Conservation (phyloP, 2,797 vertebrate genomes). For the Malurus splendens region DNA sequence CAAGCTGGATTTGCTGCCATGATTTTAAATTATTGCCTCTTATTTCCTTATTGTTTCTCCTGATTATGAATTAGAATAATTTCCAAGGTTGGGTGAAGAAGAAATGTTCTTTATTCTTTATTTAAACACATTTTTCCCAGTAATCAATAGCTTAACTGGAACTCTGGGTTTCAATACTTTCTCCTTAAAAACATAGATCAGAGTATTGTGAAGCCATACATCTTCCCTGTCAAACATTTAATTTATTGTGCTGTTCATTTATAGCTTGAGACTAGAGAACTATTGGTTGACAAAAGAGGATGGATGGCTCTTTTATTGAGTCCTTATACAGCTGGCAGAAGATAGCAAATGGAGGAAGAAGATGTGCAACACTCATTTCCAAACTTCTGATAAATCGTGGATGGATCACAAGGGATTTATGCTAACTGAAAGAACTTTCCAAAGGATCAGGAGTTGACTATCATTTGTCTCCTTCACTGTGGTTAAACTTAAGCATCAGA, state of each 20-base stretch:
- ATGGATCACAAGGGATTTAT: neutral
- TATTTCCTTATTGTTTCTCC: constrained; percentile 15
- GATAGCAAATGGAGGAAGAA: constrained; percentile 16
- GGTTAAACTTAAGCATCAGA: neutral
- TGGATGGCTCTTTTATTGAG: constrained; percentile 38
- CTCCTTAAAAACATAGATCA: constrained; percentile 52
- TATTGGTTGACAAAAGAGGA: constrained; percentile 59
- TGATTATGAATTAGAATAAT: constrained; percentile 10
- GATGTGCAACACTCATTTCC: constrained; percentile 7
- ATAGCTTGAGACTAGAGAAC: constrained; percentile 41
- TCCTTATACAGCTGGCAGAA: constrained; percentile 45
- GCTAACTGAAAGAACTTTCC: constrained; percentile 39
- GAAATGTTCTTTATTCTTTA: constrained; percentile 32
- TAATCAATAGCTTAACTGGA: constrained; percentile 39
- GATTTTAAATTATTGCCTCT: neutral
- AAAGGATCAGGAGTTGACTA: neutral
- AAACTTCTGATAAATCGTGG: constrained; percentile 14
- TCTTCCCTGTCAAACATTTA: constrained; percentile 60
- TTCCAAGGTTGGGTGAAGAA: neutral
- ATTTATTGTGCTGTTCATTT: constrained; percentile 64
- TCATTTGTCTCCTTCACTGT: constrained; percentile 4
- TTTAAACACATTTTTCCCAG: constrained; percentile 19
- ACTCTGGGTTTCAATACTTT: constrained; percentile 47
- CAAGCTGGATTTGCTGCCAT: neutral
- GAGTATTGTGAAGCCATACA: constrained; percentile 24